These are phyloP conservation scores for Chaitophorus viminalis DNA, from an alignment of 2,888 invertebrate species.

Conservation along the genomic window DNA sequence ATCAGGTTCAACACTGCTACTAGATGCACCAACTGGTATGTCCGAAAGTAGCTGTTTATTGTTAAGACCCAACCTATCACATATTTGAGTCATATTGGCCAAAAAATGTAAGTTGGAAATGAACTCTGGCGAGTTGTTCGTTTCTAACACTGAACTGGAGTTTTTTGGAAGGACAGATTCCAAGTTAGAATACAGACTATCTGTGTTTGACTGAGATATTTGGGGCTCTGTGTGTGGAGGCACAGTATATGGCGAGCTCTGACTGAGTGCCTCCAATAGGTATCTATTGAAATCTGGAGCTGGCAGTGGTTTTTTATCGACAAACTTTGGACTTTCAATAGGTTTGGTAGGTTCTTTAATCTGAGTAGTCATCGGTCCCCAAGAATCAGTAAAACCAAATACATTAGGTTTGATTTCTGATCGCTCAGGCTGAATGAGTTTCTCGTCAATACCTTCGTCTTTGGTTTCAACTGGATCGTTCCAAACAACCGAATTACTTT, in stretches of 20 bases:
- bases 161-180: slow-evolving; percentile 60
- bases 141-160: slow-evolving; percentile 58
- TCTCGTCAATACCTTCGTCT: slow-evolving; percentile 44
- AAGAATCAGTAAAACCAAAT: slow-evolving; percentile 53
- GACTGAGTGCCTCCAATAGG: slow-evolving; percentile 50
- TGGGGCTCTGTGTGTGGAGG: slow-evolving; percentile 58
- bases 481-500: slow-evolving; percentile 59
- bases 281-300: slow-evolving; percentile 55
- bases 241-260: slow-evolving; percentile 45
- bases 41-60: slow-evolving; percentile 56
- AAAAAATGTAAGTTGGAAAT: slow-evolving; percentile 59
- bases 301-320: slow-evolving; percentile 58
- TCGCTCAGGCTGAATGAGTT: slow-evolving; percentile 51
- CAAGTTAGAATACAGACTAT: slow-evolving; percentile 53
- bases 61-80: slow-evolving; percentile 59
- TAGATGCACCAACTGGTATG: slow-evolving; percentile 53
- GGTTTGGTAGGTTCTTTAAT: slow-evolving; percentile 59
- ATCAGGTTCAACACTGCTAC: slow-evolving; percentile 52
- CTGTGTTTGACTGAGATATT: slow-evolving; percentile 55
- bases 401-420: slow-evolving; percentile 51
- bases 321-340: slow-evolving; percentile 55
- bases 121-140: slow-evolving; percentile 57
- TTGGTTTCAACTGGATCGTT: slow-evolving; percentile 52
- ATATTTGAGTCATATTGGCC: slow-evolving; percentile 59
- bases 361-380: slow-evolving; percentile 46